Evolutionary conservation across 2,113 vertebrate genomes (phyloP).

Genomic region (Pseudopodoces humilis): DNA sequence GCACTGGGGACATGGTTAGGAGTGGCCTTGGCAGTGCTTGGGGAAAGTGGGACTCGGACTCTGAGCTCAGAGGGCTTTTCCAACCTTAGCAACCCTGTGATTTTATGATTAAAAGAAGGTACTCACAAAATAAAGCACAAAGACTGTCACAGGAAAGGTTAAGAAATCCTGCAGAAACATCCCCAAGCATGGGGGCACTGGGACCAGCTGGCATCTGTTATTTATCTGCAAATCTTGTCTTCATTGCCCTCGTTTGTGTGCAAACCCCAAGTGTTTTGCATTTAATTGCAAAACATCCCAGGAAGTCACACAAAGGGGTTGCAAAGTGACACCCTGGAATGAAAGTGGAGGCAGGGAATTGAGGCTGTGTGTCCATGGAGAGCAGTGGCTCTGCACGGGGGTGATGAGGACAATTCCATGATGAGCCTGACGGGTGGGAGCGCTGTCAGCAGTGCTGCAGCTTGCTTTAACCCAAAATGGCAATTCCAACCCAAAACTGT

Average conservation of each 20-base stretch:
- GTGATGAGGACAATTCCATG: accelerated
- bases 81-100: not conserved
- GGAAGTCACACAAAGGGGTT: not conserved
- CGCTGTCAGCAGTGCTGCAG: accelerated
- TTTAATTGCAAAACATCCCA: not conserved
- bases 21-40: not conserved
- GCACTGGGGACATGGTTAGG: not conserved
- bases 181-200: not conserved
- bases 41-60: too few species aligned
- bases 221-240: not conserved
- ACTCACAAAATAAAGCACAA: not conserved
- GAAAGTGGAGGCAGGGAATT: not conserved
- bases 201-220: not conserved
- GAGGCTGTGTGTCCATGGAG: accelerated
- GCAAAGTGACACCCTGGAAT: not conserved
- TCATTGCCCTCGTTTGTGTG: not conserved
- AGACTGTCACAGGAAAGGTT: not conserved
- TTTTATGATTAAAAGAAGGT: not conserved
- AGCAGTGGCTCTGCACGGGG: not conserved
- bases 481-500: not conserved
- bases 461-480: not conserved
- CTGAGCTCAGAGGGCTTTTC: not conserved
- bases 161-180: not conserved
- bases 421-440: accelerated
- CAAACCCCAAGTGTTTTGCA: not conserved